Evolutionary conservation across 2,888 invertebrate species (phyloP).

Genomic region (Tipula vernalis): DNA sequence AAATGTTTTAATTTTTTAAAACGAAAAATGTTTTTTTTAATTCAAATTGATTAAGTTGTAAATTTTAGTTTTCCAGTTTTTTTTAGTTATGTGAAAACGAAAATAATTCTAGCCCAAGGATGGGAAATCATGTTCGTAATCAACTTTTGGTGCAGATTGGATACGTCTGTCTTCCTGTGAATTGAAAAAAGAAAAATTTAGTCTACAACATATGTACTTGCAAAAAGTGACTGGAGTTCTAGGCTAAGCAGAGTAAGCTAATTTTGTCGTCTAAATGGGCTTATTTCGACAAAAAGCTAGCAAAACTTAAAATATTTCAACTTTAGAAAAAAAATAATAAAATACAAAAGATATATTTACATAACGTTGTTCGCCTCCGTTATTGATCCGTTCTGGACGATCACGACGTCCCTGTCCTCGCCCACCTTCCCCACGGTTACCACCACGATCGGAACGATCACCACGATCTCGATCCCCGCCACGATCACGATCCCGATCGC

Average conservation of each 20-base stretch:
- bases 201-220: no score
- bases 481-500: no score
- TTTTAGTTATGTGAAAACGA: not conserved
- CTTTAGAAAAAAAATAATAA: not conserved
- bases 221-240: no score
- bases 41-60: not conserved
- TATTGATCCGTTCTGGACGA: slow-evolving; percentile 12
- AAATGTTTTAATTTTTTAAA: not conserved
- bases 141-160: slow-evolving; percentile 69
- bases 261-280: no score
- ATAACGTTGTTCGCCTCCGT: not conserved
- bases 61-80: slow-evolving; percentile 9
- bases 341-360: not conserved
- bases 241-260: no score
- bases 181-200: not conserved
- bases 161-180: not conserved
- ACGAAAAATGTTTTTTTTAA: not conserved
- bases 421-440: slow-evolving; percentile 18
- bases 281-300: no score
- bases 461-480: slow-evolving; percentile 17
- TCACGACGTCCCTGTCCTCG: slow-evolving; percentile 19
- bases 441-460: slow-evolving; percentile 15
- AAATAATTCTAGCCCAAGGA: slow-evolving; percentile 58
- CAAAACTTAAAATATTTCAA: no score
- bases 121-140: slow-evolving; percentile 92